A percentile compares a stretch with the other conserved stretches of the same genome.
Evolutionary conservation across 1,140 invertebrate genomes (phyloP).

Genomic region (Paralvinella palmiformis): DNA sequence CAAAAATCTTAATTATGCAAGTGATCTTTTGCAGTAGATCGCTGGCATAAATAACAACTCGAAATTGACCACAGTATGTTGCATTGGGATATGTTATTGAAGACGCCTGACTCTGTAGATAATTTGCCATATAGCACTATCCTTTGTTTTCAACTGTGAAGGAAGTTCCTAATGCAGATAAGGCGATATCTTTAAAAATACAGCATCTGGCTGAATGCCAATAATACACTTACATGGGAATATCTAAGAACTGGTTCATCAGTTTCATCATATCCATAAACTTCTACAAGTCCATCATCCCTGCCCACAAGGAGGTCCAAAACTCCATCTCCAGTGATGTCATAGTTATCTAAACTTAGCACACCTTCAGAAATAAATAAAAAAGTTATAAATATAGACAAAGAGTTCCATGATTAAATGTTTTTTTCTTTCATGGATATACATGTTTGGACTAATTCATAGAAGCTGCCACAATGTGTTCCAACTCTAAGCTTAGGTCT

Average conservation of each 20-base stretch:
- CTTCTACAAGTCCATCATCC: constrained; percentile 60
- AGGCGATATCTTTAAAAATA: neutral
- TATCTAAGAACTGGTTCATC: constrained; percentile 55
- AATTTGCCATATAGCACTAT: no score
- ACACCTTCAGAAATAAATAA: constrained; percentile 54
- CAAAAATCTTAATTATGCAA: no score
- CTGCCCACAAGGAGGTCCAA: constrained; percentile 61
- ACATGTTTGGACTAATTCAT: neutral
- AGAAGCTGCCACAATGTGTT: constrained; percentile 23
- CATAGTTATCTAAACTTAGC: constrained; percentile 62
- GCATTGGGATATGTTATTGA: no score
- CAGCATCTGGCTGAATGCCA: neutral
- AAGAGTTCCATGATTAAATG: neutral
- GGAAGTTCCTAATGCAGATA: no score
- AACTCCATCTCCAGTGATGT: constrained; percentile 62
- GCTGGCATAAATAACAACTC: no score
- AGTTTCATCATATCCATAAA: constrained; percentile 60
- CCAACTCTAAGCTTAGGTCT: no score
- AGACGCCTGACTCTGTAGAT: no score
- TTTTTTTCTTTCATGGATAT: neutral
- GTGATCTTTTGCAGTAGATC: no score
- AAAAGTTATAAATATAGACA: neutral
- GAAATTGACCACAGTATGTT: no score
- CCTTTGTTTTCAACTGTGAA: no score
- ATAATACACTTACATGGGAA: constrained; percentile 33